Conservation (phyloP, 2,888 invertebrate genomes). For the Thelaira solivaga region DNA sequence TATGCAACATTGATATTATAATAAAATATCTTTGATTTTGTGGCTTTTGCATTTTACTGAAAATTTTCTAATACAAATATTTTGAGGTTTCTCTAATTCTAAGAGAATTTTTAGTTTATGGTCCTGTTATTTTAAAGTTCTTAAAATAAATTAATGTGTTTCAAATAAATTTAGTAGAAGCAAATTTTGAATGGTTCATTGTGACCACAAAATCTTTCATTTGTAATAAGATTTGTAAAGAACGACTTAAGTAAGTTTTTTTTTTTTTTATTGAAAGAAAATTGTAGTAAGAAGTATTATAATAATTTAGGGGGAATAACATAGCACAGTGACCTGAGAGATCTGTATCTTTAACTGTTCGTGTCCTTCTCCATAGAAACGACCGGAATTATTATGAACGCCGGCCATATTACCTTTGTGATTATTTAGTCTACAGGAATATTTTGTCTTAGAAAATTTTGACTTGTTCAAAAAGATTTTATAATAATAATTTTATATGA, state of each 20-base stretch:
- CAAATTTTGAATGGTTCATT: conserved; percentile 21
- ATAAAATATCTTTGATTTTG: conserved; percentile 62
- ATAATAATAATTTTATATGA: too few species aligned
- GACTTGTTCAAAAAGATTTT: too few species aligned
- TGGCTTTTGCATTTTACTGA: conserved; percentile 56
- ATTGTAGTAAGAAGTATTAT: too few species aligned
- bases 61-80: conserved; percentile 48
- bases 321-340: too few species aligned
- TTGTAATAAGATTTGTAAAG: background rate
- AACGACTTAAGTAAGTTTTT: background rate
- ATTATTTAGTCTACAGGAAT: too few species aligned
- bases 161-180: conserved; percentile 31
- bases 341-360: too few species aligned
- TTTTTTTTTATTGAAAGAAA: too few species aligned
- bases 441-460: too few species aligned
- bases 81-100: conserved; percentile 50
- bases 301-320: too few species aligned
- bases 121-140: conserved; percentile 18
- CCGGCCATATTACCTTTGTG: too few species aligned
- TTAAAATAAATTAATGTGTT: conserved; percentile 30
- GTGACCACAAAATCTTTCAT: conserved; percentile 38
- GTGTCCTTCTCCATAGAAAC: too few species aligned
- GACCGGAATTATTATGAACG: too few species aligned
- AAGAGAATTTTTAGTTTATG: conserved; percentile 8
- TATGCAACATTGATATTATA: conserved; percentile 49